Percentiles rank a stretch among this genome's conserved stretches.
These are phyloP conservation scores for Drosophila niveifrons DNA, from an alignment of 2,888 invertebrate species.

Conservation along the genomic window DNA sequence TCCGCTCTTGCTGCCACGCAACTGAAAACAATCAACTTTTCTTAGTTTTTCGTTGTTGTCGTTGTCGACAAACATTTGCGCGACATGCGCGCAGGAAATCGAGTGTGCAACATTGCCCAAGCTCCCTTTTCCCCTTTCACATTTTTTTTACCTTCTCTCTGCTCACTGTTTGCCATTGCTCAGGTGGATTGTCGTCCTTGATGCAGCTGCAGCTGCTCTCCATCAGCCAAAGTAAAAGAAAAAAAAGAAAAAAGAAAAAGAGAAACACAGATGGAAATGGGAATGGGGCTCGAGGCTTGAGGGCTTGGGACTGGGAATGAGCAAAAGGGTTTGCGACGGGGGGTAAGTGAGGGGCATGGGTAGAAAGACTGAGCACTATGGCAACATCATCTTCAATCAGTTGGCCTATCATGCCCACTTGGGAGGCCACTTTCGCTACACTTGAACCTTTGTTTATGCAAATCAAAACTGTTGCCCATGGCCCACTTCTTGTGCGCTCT, in stretches of 20 bases:
- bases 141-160: slow-evolving; percentile 24
- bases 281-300: background rate
- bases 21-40: slow-evolving; percentile 73
- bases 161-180: slow-evolving; percentile 24
- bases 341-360: background rate
- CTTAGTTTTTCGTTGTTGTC: slow-evolving; percentile 46
- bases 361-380: slow-evolving; percentile 2
- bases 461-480: slow-evolving; percentile 78
- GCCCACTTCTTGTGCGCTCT: slow-evolving; percentile 59
- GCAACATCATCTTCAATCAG: slow-evolving; percentile 67
- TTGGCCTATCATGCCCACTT: slow-evolving; percentile 66
- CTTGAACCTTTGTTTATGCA: slow-evolving; percentile 79
- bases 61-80: slow-evolving; percentile 67
- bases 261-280: slow-evolving; percentile 6
- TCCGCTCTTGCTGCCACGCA: slow-evolving; percentile 6
- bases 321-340: background rate
- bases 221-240: slow-evolving; percentile 26
- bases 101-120: slow-evolving; percentile 71
- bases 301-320: background rate
- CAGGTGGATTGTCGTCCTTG: slow-evolving; percentile 67
- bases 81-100: slow-evolving; percentile 78
- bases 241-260: background rate
- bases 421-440: slow-evolving; percentile 70
- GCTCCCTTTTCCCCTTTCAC: slow-evolving; percentile 1
- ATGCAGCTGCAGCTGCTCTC: slow-evolving; percentile 36